These are phyloP conservation scores for Arnoldichthys spilopterus DNA, from an alignment of 2,797 vertebrate genomes.

Conservation along the genomic window DNA sequence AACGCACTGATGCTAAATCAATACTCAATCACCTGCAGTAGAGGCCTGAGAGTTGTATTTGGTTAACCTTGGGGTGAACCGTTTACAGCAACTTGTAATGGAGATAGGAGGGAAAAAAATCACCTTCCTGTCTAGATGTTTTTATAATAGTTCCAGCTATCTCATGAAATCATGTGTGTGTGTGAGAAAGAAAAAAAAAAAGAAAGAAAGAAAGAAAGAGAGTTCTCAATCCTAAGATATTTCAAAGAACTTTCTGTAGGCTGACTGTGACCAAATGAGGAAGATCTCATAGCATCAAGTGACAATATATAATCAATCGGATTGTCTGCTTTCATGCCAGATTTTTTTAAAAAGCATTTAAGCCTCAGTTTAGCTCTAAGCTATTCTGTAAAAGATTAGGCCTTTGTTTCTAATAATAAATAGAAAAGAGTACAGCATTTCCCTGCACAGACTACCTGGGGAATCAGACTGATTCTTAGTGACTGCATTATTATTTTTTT, in stretches of 20 bases:
- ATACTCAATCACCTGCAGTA: constrained; percentile 70
- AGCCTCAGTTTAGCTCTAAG: constrained; percentile 10
- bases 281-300: not conserved
- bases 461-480: not conserved
- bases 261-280: not conserved
- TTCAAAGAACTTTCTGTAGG: not conserved
- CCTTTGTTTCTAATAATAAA: not conserved
- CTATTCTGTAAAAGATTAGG: not conserved
- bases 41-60: constrained; percentile 54
- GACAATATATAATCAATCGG: constrained; percentile 12
- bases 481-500: too few relatives aligned
- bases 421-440: not conserved
- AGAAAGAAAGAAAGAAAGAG: not conserved
- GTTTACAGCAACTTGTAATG: constrained; percentile 53
- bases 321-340: constrained; percentile 8
- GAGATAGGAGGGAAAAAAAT: constrained; percentile 32
- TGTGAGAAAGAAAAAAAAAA: too few relatives aligned
- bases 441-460: not conserved
- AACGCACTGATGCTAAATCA: constrained; percentile 65
- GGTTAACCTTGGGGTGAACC: constrained; percentile 62
- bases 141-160: constrained; percentile 14
- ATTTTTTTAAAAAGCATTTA: not conserved
- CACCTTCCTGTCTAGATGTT: constrained; percentile 1
- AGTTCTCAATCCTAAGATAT: not conserved
- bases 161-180: not conserved